Evolutionary conservation across 30 jellyfish, hydroid and myxozoan genomes (phyloP), one percentile per base, ranked within the genome.

Genomic region (Nemopilema nomurai): DNA sequence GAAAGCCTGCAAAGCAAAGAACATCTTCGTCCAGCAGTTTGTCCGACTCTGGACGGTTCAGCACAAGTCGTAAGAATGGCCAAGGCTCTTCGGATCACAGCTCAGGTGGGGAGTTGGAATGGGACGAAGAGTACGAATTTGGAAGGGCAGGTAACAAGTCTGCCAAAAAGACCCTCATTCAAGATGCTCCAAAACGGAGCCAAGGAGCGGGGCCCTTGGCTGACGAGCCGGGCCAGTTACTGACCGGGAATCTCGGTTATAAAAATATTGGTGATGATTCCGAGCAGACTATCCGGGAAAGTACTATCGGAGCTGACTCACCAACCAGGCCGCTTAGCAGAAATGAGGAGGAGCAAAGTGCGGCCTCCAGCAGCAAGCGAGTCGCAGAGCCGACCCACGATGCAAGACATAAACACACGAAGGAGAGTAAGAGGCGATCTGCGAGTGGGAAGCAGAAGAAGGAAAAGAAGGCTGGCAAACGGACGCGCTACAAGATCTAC

Each of bases 401-500:
- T 21, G 28, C 18, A 75, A 28, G 20, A 1, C 28, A 67, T 29
- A 51, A 57, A 21, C 83, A 70, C 52, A 29, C 71, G 18, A 62
- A 62, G 62, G 66, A 65, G 62, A 18, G 81, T 51, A 32, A 77
- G 24, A 83, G 62, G 30, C 62, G 71, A 6, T 27, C 73, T 51
- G 22, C 50, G 8, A 21, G 32, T 28, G 62, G 87, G 20, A 28
- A 26, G 27, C 49, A 67, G 27, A 83, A 79, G 49, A 41, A 41
- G 13, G 57, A 41, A 13, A 85, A 78, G 67, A 53, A 64, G 9
- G 65, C 65, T 25, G 50, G 83, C 19, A 91, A 74, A 57, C 86
- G 93, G 76, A 74, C 95, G 19, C 84, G 98, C 18, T 96, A 87
- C 69, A 84, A 85, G 67, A 76, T 92, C 18, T 92, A 92, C 69